A percentile compares a stretch with the other conserved stretches of the same genome.
These are phyloP conservation scores for Protaetia brevitarsis DNA, from an alignment of 1,140 invertebrate genomes.

Conservation along the genomic window DNA sequence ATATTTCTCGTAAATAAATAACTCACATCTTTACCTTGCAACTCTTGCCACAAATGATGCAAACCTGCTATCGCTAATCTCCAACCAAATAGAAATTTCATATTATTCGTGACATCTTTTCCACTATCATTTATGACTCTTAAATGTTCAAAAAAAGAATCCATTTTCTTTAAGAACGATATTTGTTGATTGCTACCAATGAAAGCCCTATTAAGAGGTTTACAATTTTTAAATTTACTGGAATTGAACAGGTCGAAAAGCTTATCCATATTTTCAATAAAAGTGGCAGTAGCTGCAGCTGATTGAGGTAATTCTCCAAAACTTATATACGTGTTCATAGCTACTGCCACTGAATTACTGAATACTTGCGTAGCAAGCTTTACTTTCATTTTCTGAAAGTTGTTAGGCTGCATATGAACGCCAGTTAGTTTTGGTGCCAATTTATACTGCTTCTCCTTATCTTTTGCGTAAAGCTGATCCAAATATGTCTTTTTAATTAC, in stretches of 20 bases:
- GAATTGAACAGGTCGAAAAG: not conserved
- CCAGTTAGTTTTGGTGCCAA: no score
- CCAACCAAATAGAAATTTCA: not conserved
- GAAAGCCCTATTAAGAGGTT: no score
- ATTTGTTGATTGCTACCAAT: not conserved
- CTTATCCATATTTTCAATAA: no score
- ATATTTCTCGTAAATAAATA: conserved; percentile 18
- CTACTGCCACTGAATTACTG: no score
- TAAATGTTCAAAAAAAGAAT: not conserved
- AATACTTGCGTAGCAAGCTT: no score
- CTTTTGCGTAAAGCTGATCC: no score
- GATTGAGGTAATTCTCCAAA: not conserved
- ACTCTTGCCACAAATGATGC: not conserved
- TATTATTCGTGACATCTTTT: not conserved
- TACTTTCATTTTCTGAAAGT: no score
- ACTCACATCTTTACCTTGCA: not conserved
- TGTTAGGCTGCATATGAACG: no score
- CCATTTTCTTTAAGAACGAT: not conserved
- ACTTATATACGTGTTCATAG: not conserved
- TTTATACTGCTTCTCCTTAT: no score
- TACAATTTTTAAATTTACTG: no score
- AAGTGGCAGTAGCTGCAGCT: no score
- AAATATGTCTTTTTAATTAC: no score
- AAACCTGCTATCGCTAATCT: not conserved
- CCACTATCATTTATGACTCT: not conserved